A percentile compares a stretch with the other conserved stretches of the same genome.
phyloP scores from a whole-genome alignment of 1,140 invertebrate genomes.

The Armadillidium nasatum region DNA sequence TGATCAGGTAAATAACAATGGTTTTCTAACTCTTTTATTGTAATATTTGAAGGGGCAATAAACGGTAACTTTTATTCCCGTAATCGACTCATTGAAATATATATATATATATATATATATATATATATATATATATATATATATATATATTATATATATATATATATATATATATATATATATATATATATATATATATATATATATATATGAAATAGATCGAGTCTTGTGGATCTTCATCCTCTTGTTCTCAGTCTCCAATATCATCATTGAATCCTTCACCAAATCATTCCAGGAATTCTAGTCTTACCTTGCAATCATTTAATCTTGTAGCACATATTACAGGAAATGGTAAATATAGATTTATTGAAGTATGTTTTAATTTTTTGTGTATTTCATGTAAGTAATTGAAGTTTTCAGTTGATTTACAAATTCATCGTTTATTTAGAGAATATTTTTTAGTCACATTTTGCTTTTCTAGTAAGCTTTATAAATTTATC shows the following conservation, averaged over 20 bases:
- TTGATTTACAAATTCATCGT: too few species aligned
- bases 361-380: too few species aligned
- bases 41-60: neutral
- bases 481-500: too few species aligned
- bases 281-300: slow-evolving; percentile 33
- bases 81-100: neutral
- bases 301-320: slow-evolving; percentile 31
- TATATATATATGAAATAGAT: neutral
- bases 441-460: too few species aligned
- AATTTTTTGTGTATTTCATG: too few species aligned
- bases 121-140: neutral
- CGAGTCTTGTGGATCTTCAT: slow-evolving; percentile 34
- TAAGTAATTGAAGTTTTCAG: too few species aligned
- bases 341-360: slow-evolving; percentile 45
- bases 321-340: slow-evolving; percentile 46
- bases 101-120: neutral
- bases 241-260: slow-evolving; percentile 35
- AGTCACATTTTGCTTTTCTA: too few species aligned
- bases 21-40: neutral
- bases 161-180: slow-evolving; percentile 20
- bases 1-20: slow-evolving; percentile 30
- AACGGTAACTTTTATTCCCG: neutral
- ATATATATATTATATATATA: neutral
- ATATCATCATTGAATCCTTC: slow-evolving; percentile 38
- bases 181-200: neutral